Base-by-base conservation (phyloP, 2,888 invertebrate genomes). In the Octonoba sinensis region DNA sequence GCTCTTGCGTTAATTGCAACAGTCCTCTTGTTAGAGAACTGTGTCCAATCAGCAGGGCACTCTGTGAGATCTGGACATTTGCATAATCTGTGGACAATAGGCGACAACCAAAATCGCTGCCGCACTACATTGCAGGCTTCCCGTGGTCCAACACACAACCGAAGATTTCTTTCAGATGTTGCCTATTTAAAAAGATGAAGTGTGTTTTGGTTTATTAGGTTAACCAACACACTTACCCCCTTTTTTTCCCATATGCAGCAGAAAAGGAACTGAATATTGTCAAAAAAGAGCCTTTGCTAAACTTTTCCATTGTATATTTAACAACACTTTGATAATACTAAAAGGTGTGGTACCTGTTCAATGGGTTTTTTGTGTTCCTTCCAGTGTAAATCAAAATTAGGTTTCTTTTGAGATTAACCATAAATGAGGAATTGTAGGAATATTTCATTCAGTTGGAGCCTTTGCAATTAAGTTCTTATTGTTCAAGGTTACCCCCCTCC, bases 41-140 rank as follows among this genome's bases (percentile, higher is more conserved):
- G 72, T 44, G 86, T 86, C 88, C 88, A 89, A 57, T 90, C 89
- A 87, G 88, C 89, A 0, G 90, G 90, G 84, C 91, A 91, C 78
- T 90, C 89, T 8, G 85, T 88, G 11, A 91, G 90, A 18, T 90
- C 90, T 51, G 90, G 88, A 88, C 93, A 93, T 69, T 91, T 90
- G 84, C 93, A 93, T 70, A 92, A 88, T 16, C 92, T 89, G 87
- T 92, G 90, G 0, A 91, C 90, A 82, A 91, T 90, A 36, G 89
- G 88, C 59, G 91, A 89, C 71, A 90, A 89, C 92, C 92, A 92
- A 88, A 91, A 86, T 47, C 86, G 83, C 11, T 77, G 57, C 56
- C 86, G 86, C 27, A 86, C 82, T 18, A 87, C 72, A 62, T 86
- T 87, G 84, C 87, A 87, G 2, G 86, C 86, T 24, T 85, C 84